These are phyloP conservation scores for Digitonthophagus gazella DNA, from an alignment of 2,888 invertebrate genomes.

Conservation along the genomic window DNA sequence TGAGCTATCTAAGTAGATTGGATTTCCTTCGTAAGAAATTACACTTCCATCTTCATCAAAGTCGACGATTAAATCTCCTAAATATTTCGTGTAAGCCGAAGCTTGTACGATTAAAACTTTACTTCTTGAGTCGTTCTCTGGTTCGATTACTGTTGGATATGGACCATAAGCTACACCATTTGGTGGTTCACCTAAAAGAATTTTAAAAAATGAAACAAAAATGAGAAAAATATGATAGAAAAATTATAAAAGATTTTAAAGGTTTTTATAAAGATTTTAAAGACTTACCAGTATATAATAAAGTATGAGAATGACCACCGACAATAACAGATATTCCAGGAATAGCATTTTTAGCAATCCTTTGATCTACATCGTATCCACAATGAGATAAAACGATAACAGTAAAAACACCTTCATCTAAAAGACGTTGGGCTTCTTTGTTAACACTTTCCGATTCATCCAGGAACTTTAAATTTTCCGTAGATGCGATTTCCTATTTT, in stretches of 20 bases:
- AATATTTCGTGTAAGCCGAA: conserved; percentile 70
- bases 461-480: conserved; percentile 66
- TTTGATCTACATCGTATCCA: conserved; percentile 67
- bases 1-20: conserved; percentile 63
- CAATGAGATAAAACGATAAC: conserved; percentile 83
- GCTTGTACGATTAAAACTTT: conserved; percentile 70
- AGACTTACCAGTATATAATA: conserved; percentile 62
- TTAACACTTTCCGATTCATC: conserved; percentile 67
- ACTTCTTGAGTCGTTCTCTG: conserved; percentile 50
- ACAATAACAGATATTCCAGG: conserved; percentile 76
- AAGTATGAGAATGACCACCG: conserved; percentile 82
- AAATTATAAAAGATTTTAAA: neutral
- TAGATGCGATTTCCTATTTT: conserved; percentile 62
- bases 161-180: conserved; percentile 53
- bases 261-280: neutral
- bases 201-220: neutral
- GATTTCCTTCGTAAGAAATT: conserved; percentile 67
- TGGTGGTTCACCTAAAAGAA: conserved; percentile 22
- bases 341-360: conserved; percentile 64
- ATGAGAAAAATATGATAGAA: neutral
- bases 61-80: conserved; percentile 72
- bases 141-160: conserved; percentile 71
- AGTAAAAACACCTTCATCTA: conserved; percentile 65
- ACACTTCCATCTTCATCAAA: conserved; percentile 69
- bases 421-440: conserved; percentile 64